Percentiles rank a stretch among this genome's conserved stretches.
Evolutionary conservation across 2,113 vertebrate species (phyloP).

Genomic region (Tamias sibiricus): DNA sequence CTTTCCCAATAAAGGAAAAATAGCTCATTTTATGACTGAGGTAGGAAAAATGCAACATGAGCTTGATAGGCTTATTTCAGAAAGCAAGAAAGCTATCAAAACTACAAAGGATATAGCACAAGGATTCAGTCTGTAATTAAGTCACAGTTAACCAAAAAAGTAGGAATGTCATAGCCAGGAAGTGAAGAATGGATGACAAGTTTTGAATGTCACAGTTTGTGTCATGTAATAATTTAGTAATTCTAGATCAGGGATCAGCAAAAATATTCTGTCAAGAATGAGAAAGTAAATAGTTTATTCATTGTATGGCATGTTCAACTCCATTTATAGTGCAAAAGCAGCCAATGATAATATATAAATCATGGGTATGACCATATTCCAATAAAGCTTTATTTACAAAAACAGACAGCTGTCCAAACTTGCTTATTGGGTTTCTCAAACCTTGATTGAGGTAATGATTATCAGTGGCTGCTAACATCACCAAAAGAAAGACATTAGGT

Average conservation of each 20-base stretch:
- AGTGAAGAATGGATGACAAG: neutral
- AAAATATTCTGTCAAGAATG: neutral
- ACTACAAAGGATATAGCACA: neutral
- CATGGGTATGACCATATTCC: neutral
- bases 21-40: neutral
- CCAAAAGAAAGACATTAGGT: neutral
- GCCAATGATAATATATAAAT: neutral
- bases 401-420: neutral
- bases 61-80: neutral
- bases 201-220: neutral
- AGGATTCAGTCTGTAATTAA: neutral
- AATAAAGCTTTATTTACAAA: slow-evolving; percentile 22
- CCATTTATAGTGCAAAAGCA: neutral
- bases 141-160: neutral
- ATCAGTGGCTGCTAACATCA: neutral
- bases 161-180: neutral
- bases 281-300: neutral
- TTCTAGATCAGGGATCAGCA: neutral
- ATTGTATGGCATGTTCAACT: neutral
- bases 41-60: neutral
- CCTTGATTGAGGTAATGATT: neutral
- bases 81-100: neutral
- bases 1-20: neutral
- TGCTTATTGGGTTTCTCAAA: neutral
- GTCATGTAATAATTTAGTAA: neutral